Base-by-base conservation (phyloP, 2,888 invertebrate genomes). In the Elegia similella region DNA sequence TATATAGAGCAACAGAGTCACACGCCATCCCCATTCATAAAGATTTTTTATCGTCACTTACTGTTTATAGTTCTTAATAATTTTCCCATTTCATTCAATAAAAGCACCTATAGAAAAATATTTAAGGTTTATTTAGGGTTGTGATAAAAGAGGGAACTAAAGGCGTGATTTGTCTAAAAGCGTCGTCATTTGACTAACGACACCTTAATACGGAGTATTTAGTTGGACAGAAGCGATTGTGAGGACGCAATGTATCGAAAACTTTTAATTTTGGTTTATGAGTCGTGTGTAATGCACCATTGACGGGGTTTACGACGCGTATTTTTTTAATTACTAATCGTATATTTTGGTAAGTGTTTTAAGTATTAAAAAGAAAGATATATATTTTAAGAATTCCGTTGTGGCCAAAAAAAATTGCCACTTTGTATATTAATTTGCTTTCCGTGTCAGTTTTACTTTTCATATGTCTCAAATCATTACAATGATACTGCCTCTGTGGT, bases 191-290 rank as follows among this genome's bases (percentile, higher is more conserved):
- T 83, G 84, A 84, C 84, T 90, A 91, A 90, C 86, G 89, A 90
- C 81, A 86, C 85, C 84, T 87, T 90, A 88, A 91, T 90, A 77
- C 68, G 68, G 72, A 81, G 88, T 88, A 88, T 88, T 91, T 90
- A 91, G 89, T 83, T 77, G 80, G 76, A 70, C 43, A 79, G 78
- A 76, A 78, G 79, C 80, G 82, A 78, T 90, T 91, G 89, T 89
- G 80, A 75, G 72, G 70, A 80, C 66, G 87, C 84, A 89, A 89
- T 90, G 91, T 91, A 88, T 86, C 82, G 89, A 80, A 79, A 88
- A 90, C 75, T 90, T 91, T 90, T 90, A 91, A 91, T 91, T 89
- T 88, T 85, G 88, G 78, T 89, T 89, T 87, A 90, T 89, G 87
- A 79, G 67, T 76, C 82, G 83, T 75, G 70, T 73, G 69, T 77